Conservation (phyloP, 2,113 vertebrate genomes). For the Gracilinanus agilis region DNA sequence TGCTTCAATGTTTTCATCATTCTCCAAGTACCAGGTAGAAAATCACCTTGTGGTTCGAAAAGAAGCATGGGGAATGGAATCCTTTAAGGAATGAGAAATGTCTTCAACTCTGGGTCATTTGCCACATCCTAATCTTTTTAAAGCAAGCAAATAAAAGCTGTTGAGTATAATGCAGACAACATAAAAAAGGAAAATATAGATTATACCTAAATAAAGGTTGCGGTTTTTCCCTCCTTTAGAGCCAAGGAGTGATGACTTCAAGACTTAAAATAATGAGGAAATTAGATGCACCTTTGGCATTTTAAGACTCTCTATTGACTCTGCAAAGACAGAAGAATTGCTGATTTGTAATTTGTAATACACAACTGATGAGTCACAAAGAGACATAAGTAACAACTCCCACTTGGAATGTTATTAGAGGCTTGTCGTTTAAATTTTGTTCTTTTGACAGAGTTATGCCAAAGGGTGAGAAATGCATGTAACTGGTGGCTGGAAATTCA, state of each 20-base stretch:
- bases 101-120: not conserved
- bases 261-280: not conserved
- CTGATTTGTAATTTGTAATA: not conserved
- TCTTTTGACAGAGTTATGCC: not conserved
- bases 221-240: not conserved
- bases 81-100: not conserved
- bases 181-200: not conserved
- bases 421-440: not conserved
- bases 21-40: not conserved
- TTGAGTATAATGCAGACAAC: slow-evolving; percentile 4
- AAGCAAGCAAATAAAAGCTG: not conserved
- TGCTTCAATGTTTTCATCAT: not conserved
- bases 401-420: not conserved
- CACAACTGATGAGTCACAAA: not conserved
- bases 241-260: not conserved
- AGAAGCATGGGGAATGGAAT: not conserved
- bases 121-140: not conserved
- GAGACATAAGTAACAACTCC: not conserved
- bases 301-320: not conserved
- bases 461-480: not conserved
- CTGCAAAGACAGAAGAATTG: not conserved
- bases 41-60: not conserved
- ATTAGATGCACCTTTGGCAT: not conserved
- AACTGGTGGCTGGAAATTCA: not conserved
- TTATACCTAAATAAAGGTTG: not conserved